A percentile compares a stretch with the other conserved stretches of the same genome.
Conservation (phyloP, 2,113 vertebrate species). For the Ctenomys sociabilis region DNA sequence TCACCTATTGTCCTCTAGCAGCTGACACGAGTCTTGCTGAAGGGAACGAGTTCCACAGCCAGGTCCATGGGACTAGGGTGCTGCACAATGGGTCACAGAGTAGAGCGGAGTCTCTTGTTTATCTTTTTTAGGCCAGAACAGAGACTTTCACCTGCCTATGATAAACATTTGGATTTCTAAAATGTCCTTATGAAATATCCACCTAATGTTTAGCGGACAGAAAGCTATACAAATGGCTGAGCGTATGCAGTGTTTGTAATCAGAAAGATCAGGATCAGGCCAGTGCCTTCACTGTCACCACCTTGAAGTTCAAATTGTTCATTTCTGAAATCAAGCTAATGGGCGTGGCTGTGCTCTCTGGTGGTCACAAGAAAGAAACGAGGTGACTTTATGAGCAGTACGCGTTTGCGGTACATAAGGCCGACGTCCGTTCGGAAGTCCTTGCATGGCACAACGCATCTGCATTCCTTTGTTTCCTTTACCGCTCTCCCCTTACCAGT, state of each 20-base stretch:
- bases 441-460: background rate
- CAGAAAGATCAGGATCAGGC: background rate
- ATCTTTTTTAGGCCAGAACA: background rate
- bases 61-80: background rate
- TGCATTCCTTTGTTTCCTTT: background rate
- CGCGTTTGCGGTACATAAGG: background rate
- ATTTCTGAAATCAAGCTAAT: slow-evolving; percentile 2
- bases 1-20: background rate
- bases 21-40: background rate
- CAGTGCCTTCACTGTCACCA: background rate
- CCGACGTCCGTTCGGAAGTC: background rate
- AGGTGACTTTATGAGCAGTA: background rate
- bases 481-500: background rate
- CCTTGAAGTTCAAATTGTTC: background rate
- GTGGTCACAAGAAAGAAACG: background rate
- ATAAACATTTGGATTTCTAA: background rate
- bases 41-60: background rate
- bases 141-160: background rate
- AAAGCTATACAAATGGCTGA: background rate
- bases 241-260: background rate
- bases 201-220: background rate
- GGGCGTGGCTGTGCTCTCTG: background rate
- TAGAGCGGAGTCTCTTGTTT: background rate
- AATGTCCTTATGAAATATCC: background rate
- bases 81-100: background rate